phyloP scores from a whole-genome alignment of 2,888 invertebrate species.

The Meteorus colon region DNA sequence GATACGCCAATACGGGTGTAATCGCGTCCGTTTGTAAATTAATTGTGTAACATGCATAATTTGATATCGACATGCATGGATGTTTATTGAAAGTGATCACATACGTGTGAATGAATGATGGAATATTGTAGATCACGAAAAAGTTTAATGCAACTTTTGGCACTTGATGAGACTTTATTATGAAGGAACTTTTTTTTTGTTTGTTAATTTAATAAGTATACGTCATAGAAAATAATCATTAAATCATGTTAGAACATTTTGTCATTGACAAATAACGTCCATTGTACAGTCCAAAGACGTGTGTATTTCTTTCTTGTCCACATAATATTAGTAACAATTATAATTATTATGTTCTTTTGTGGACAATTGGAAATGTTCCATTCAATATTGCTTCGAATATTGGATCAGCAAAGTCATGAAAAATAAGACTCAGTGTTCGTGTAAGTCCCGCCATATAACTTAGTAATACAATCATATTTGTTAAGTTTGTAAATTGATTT shows the following conservation, averaged over 20 bases:
- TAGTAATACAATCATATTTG: constrained; percentile 49
- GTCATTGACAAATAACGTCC: constrained; percentile 35
- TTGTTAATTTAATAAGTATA: constrained; percentile 20
- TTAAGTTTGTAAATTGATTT: constrained; percentile 66
- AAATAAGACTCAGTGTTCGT: constrained; percentile 2
- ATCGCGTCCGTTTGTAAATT: constrained; percentile 63
- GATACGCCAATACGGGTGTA: constrained; percentile 52
- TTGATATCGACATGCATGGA: constrained; percentile 39
- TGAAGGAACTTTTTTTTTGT: constrained; percentile 11
- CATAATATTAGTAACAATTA: constrained; percentile 11
- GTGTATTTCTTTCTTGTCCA: constrained; percentile 17
- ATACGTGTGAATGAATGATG: background rate
- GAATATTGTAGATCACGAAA: background rate
- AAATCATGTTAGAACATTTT: constrained; percentile 36
- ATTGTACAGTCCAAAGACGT: constrained; percentile 39
- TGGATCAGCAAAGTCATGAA: background rate
- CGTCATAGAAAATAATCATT: constrained; percentile 2
- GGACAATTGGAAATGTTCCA: constrained; percentile 27
- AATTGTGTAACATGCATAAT: constrained; percentile 43
- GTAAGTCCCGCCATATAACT: constrained; percentile 31
- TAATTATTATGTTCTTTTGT: background rate
- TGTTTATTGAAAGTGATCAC: constrained; percentile 11
- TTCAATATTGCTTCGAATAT: background rate
- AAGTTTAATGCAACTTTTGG: background rate
- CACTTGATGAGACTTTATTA: background rate